Percentiles rank a stretch among this genome's conserved stretches.
Conservation (phyloP, 2,113 vertebrate species). For the Scomber scombrus region DNA sequence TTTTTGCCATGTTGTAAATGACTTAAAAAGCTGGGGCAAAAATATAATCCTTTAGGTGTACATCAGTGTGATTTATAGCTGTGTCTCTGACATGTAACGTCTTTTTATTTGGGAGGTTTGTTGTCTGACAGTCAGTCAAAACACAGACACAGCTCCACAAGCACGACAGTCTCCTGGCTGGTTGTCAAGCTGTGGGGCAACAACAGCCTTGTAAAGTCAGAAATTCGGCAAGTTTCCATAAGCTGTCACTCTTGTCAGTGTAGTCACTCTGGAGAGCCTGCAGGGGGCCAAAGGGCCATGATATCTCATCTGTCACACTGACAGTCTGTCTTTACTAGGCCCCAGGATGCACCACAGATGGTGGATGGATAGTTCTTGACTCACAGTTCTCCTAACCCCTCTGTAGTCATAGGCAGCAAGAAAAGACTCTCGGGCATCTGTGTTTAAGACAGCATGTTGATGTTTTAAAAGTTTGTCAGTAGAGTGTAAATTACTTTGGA, state of each 20-base stretch:
- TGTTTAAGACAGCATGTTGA: constrained; percentile 22
- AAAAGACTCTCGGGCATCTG: constrained; percentile 35
- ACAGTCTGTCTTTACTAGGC: constrained; percentile 59
- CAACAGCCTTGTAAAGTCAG: constrained; percentile 53
- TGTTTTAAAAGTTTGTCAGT: neutral
- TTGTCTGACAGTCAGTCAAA: constrained; percentile 36
- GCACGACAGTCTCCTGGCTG: constrained; percentile 44
- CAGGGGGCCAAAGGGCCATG: constrained; percentile 62
- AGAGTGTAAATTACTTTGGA: no score
- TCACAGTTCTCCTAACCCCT: constrained; percentile 35
- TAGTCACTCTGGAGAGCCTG: constrained; percentile 67
- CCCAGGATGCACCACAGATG: constrained; percentile 67
- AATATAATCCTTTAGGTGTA: constrained; percentile 5
- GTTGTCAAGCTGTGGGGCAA: constrained; percentile 60
- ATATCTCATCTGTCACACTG: constrained; percentile 67
- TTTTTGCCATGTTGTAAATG: neutral
- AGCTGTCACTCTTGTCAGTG: constrained; percentile 53
- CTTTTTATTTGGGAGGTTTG: constrained; percentile 3
- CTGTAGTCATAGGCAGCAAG: constrained; percentile 19
- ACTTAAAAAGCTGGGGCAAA: neutral
- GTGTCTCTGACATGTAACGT: constrained; percentile 4
- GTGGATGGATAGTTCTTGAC: constrained; percentile 56
- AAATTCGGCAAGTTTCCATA: constrained; percentile 52
- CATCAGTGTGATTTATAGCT: constrained; percentile 4
- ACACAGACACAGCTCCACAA: constrained; percentile 18